Conservation (phyloP, 2,888 invertebrate species). For the Rutpela maculata region DNA sequence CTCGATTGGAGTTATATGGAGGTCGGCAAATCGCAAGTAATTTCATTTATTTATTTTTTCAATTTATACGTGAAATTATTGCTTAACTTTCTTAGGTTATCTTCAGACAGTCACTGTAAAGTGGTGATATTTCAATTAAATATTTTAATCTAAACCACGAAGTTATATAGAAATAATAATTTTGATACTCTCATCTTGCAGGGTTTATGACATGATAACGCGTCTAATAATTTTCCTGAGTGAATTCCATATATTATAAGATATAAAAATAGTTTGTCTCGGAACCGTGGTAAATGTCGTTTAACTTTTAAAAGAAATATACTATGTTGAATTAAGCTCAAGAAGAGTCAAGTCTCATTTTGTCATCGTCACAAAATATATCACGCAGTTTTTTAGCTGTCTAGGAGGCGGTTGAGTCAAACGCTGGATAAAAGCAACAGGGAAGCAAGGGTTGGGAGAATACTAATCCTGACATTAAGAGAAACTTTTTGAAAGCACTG, state of each 20-base stretch:
- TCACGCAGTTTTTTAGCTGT: not conserved
- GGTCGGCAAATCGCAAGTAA: too few relatives aligned
- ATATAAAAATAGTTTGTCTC: not conserved
- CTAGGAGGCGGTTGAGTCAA: not conserved
- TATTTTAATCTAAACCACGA: too few relatives aligned
- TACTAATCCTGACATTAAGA: not conserved
- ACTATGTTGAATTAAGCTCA: not conserved
- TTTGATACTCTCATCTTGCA: too few relatives aligned
- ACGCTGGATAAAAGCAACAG: not conserved
- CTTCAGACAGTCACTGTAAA: too few relatives aligned
- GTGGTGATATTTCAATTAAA: too few relatives aligned
- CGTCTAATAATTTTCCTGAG: too few relatives aligned
- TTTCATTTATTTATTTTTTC: too few relatives aligned
- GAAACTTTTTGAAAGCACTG: slow-evolving; percentile 7
- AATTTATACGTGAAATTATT: too few relatives aligned
- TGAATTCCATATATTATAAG: not conserved
- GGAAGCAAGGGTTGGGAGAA: not conserved
- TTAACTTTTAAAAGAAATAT: not conserved
- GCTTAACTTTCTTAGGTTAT: too few relatives aligned
- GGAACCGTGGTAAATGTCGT: not conserved
- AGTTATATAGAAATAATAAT: too few relatives aligned
- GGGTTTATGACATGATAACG: too few relatives aligned
- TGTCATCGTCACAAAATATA: not conserved
- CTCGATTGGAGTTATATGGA: too few relatives aligned
- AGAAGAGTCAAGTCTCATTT: not conserved